Percentiles rank a stretch among this genome's conserved stretches.
Conservation (phyloP, 2,113 vertebrate genomes). For the Rhinoderma darwinii region DNA sequence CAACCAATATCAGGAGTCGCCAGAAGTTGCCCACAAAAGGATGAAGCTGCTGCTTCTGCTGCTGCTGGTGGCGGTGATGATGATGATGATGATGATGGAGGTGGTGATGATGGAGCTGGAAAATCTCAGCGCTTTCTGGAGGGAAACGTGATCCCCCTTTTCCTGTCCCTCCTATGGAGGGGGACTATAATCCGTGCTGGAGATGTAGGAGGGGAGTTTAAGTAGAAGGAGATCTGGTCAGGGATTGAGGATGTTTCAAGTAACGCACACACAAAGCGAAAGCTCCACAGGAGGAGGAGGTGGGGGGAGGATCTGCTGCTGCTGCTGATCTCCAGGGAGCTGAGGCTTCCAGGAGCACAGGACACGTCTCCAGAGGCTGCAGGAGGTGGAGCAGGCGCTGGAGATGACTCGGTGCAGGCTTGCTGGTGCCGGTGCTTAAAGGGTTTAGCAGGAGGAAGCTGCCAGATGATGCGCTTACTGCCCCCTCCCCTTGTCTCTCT, state of each 20-base stretch:
- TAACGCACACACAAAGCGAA: conserved; percentile 44
- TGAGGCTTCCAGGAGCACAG: conserved; percentile 15
- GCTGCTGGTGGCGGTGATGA: background rate
- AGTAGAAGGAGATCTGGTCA: background rate
- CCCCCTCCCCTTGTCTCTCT: conserved; percentile 22
- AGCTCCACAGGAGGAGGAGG: conserved; percentile 4
- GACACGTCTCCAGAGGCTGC: conserved; percentile 53
- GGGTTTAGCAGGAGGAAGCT: conserved; percentile 47
- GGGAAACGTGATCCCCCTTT: conserved; percentile 3
- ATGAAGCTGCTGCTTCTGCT: conserved; percentile 2
- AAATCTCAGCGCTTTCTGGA: conserved; percentile 35
- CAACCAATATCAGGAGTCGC: background rate
- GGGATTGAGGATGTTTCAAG: conserved; percentile 28
- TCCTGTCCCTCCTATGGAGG: conserved; percentile 30
- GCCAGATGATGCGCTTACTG: conserved; percentile 40
- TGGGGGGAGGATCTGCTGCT: background rate
- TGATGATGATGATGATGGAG: too few relatives aligned
- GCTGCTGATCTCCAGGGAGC: conserved; percentile 15
- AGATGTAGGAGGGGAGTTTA: background rate
- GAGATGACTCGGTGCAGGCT: background rate
- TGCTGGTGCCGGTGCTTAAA: background rate
- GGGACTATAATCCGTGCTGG: conserved; percentile 23
- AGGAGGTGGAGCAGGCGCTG: conserved; percentile 31
- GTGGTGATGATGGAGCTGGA: conserved; percentile 4
- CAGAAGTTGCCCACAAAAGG: conserved; percentile 18